Evolutionary conservation across 2,113 vertebrate species (phyloP), one percentile per base, ranked within the genome.

Genomic region (Lagenorhynchus albirostris): DNA sequence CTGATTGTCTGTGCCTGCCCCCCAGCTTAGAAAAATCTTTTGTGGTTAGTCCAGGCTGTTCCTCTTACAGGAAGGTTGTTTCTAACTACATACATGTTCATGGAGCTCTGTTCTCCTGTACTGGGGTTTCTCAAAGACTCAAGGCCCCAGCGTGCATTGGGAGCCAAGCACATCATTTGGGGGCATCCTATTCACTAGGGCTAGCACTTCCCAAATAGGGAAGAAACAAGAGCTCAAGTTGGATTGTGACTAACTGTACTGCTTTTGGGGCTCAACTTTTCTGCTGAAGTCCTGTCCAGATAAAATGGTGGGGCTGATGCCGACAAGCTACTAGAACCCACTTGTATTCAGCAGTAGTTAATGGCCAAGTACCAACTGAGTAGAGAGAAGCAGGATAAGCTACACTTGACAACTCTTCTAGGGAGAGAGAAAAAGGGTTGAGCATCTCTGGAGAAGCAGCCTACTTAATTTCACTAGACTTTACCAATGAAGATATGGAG

Each of bases 11-110:
- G 23, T 41, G 14, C 17, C n/a, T 90, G n/a, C 5, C 7, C 8
- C 13, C 4, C 8, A 47, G 20, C 7, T 65, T 63, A 23, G 17
- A 71, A 44, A n/a, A 94, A 8, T 2, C 5, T 31, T 20, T 9
- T 21, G 17, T 26, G 8, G 3, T 4, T 25, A 17, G 44, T 14
- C 33, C 3, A 4, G 6, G 14, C 18, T 38, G 13, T n/a, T n/a
- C 1, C 12, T 62, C 36, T 12, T 4, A 1, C 4, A 4, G 5
- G 13, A 77, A 65, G 21, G 6, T 18, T 33, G 21, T 77, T 76
- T 81, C 58, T 68, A 38, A 6, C 23, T 67, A 11, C 7, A 17
- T 4, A 20, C 3, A 17, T 70, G 50, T 82, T 33, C 11, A 15
- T 17, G 8, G 3, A 29, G 9, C 33, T 70, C 36, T 74, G 14